These are phyloP conservation scores for Sipha flava DNA, from an alignment of 1,140 invertebrate species.

Conservation along the genomic window DNA sequence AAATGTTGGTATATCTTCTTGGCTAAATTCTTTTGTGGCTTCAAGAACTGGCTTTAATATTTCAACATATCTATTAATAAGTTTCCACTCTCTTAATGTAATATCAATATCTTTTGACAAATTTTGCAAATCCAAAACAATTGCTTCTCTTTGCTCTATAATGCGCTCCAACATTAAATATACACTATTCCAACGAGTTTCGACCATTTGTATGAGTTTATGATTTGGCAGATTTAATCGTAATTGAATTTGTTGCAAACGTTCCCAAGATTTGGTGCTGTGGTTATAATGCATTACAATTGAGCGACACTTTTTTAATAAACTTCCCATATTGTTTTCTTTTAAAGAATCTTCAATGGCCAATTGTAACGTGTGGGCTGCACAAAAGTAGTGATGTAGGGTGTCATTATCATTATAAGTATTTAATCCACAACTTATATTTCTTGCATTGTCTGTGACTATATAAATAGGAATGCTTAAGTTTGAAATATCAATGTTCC, in stretches of 20 bases:
- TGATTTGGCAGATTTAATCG: no score
- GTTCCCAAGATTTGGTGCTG: no score
- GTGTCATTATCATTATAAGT: not conserved
- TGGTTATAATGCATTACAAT: not conserved
- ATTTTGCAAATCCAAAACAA: not conserved
- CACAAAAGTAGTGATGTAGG: not conserved
- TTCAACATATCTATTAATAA: not conserved
- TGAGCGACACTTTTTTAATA: not conserved
- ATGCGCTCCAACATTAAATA: not conserved
- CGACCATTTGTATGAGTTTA: not conserved
- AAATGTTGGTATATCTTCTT: not conserved
- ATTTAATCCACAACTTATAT: not conserved
- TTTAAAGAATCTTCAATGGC: not conserved
- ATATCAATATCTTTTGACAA: not conserved
- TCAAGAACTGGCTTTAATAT: not conserved
- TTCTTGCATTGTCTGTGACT: not conserved
- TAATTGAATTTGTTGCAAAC: no score
- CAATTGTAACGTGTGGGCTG: no score
- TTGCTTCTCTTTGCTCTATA: not conserved
- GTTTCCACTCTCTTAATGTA: not conserved
- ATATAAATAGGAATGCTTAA: not conserved
- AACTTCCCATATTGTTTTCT: not conserved
- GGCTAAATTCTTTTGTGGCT: not conserved
- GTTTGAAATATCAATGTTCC: not conserved
- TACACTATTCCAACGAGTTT: not conserved